phyloP scores from a whole-genome alignment of 2,113 vertebrate species.

The Typhlomys cinereus region DNA sequence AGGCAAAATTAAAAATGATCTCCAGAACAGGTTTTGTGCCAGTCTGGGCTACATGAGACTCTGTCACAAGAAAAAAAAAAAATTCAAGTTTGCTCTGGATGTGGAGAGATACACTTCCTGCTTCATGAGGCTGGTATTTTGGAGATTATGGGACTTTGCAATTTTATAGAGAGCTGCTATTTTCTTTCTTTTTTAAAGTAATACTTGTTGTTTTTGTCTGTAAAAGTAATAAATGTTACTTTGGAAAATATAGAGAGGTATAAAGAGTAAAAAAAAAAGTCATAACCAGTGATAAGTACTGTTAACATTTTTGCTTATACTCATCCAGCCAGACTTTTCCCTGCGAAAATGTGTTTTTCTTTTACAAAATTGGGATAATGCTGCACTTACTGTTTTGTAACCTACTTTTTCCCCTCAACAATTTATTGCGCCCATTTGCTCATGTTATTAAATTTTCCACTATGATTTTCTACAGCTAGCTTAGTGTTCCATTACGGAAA shows the following conservation, averaged over 20 bases:
- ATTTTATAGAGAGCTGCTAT: conserved; percentile 55
- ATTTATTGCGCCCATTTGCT: conserved; percentile 75
- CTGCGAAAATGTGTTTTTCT: conserved; percentile 69
- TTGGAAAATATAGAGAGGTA: conserved; percentile 60
- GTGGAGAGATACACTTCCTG: neutral
- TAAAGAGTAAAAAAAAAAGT: conserved; percentile 55
- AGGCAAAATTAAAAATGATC: neutral
- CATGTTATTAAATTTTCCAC: conserved; percentile 66
- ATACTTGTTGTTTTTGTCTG: conserved; percentile 56
- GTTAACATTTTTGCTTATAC: conserved; percentile 63
- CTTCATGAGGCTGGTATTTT: conserved; percentile 41
- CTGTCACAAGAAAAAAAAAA: neutral
- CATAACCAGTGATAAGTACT: conserved; percentile 30
- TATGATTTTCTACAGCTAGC: conserved; percentile 51
- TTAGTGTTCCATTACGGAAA: conserved; percentile 55
- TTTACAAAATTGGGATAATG: conserved; percentile 66
- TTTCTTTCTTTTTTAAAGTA: conserved; percentile 63
- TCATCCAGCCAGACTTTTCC: conserved; percentile 42
- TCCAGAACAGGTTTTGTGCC: neutral
- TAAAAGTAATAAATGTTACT: conserved; percentile 55
- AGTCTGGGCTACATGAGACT: neutral
- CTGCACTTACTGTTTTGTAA: conserved; percentile 57
- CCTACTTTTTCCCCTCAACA: conserved; percentile 49
- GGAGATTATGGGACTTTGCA: conserved; percentile 38
- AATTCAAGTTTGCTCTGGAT: conserved; percentile 14